These are phyloP conservation scores for Clunio marinus DNA, from an alignment of 2,888 invertebrate species.

Conservation along the genomic window DNA sequence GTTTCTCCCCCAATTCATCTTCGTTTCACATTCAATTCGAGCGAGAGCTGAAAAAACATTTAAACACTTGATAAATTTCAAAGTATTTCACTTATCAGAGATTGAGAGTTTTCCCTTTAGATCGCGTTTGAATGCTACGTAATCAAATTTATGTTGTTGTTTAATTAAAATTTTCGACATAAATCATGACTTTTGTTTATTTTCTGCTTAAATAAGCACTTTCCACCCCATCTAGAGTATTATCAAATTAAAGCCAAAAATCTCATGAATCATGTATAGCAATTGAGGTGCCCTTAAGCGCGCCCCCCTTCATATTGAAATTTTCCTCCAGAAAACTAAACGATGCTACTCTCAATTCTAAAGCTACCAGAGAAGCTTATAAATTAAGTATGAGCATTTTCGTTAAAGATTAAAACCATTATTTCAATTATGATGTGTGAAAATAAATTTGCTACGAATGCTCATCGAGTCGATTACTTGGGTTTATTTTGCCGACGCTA, in stretches of 20 bases:
- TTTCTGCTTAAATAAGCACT: slow-evolving; percentile 38
- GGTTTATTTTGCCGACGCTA: no score
- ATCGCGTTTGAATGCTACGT: slow-evolving; percentile 31
- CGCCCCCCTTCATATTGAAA: not conserved
- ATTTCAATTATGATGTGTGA: not conserved
- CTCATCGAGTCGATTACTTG: no score
- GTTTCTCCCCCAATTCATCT: not conserved
- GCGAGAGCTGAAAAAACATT: slow-evolving; percentile 32
- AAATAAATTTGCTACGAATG: no score
- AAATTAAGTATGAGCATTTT: no score
- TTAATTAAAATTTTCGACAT: slow-evolving; percentile 36
- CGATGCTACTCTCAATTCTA: no score
- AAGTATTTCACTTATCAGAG: slow-evolving; percentile 13
- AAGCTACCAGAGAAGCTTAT: no score
- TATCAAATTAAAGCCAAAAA: slow-evolving; percentile 37
- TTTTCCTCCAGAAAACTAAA: no score
- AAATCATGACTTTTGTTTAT: slow-evolving; percentile 35
- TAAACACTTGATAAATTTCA: slow-evolving; percentile 27
- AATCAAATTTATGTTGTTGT: slow-evolving; percentile 37
- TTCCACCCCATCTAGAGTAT: slow-evolving; percentile 35
- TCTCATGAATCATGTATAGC: slow-evolving; percentile 25
- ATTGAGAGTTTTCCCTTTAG: not conserved
- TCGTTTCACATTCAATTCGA: no score
- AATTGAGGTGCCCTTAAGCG: not conserved
- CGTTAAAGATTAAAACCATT: slow-evolving; percentile 1